Evolutionary conservation across 1,140 invertebrate species (phyloP), one percentile per base, ranked within the genome.

Genomic region (Popillia japonica): DNA sequence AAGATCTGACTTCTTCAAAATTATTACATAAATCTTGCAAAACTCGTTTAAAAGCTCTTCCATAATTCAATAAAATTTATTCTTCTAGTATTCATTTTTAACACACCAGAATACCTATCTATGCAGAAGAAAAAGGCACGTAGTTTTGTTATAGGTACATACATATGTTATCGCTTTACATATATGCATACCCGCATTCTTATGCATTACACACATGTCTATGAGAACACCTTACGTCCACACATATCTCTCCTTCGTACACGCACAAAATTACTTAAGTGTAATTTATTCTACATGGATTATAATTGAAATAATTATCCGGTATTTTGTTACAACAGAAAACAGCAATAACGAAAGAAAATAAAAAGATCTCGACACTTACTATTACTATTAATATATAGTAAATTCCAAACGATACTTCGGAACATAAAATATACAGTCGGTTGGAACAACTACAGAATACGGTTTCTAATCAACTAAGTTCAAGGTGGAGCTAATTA

Each of bases 401-500:
- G 27, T 34, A 34, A 34, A 34, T 34, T 34, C 27, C 27, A 34
- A 34, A 34, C 27, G 27, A 55, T 55, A 17, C 17, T 17, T 3
- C 14, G 14, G 48, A 34, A 17, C 48, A 55, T 55, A 55, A 55
- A 55, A 55, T 14, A 55, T 55, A 55, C 17, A 55, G 14, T 17
- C 48, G 48, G 48, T 55, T n/a, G 17, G 17, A 55, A 17, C 14
- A 55, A 55, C 75, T 55, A 64, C 77, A 74, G 80, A 80, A 83
- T 83, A 83, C 83, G 83, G 83, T 83, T 84, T 84, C 83, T 85
- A 85, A 85, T 85, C 84, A 83, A 78, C 73, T 79, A 82, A 79
- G 82, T 83, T 82, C 84, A 83, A 85, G 84, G 83, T 82, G 79
- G 80, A 85, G 81, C 79, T 85, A 85, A 85, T 85, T 85, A 85